These are phyloP conservation scores for Calephelis nemesis DNA, from an alignment of 1,140 invertebrate species.

Conservation along the genomic window DNA sequence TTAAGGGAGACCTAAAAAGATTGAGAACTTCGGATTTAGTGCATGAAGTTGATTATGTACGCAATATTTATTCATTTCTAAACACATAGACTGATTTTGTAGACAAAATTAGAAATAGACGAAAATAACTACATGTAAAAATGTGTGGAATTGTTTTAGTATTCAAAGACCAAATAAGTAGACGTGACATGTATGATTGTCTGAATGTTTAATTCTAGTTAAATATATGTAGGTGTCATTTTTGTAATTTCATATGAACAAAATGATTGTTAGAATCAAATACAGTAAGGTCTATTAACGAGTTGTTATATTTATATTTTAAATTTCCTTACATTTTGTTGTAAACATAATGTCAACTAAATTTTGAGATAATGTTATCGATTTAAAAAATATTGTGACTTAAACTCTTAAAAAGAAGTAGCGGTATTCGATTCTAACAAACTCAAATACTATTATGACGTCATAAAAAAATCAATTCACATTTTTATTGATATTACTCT, in stretches of 20 bases:
- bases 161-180: constrained; percentile 3
- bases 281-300: neutral
- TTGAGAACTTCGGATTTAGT: constrained; percentile 18
- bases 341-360: no score
- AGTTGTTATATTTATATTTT: no score
- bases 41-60: constrained; percentile 23
- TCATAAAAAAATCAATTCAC: no score
- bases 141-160: constrained; percentile 5
- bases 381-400: no score
- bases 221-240: neutral
- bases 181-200: constrained; percentile 1
- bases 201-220: constrained; percentile 1
- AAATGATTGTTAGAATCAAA: neutral
- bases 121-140: constrained; percentile 29
- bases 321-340: no score
- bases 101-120: constrained; percentile 28
- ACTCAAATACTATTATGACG: neutral
- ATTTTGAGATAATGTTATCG: no score
- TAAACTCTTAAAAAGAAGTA: no score
- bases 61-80: constrained; percentile 32
- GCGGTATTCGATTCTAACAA: neutral
- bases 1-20: no score
- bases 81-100: constrained; percentile 32
- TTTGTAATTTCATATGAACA: no score
- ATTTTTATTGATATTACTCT: no score